Evolutionary conservation across 92 coral and sea anemone genomes (phyloP).

Genomic region (Palythoa grandis): DNA sequence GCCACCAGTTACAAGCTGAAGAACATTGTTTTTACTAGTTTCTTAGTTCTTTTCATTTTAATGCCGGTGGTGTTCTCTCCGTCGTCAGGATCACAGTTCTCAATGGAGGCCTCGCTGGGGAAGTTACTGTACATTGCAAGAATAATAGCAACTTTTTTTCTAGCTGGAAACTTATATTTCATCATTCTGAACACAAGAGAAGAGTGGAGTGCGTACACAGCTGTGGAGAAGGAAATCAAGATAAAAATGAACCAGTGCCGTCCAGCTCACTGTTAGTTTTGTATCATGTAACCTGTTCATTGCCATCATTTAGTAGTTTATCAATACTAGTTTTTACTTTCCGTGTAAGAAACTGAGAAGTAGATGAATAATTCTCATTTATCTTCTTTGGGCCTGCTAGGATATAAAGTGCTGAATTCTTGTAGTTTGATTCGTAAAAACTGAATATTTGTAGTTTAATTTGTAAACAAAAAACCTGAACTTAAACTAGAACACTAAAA

Average conservation of each 20-base stretch:
- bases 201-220: conserved; percentile 48
- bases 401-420: no score
- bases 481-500: no score
- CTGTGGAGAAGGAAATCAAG: conserved; percentile 31
- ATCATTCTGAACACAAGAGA: conserved; percentile 37
- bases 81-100: background rate
- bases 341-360: no score
- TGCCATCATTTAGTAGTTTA: background rate
- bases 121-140: conserved; percentile 26
- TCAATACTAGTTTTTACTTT: no score
- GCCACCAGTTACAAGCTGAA: conserved; percentile 33
- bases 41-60: conserved; percentile 21
- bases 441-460: no score
- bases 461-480: no score
- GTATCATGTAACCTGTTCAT: background rate
- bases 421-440: no score
- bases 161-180: conserved; percentile 35
- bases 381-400: no score
- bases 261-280: background rate
- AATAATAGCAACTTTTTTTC: conserved; percentile 30
- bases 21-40: conserved; percentile 9
- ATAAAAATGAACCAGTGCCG: conserved; percentile 35
- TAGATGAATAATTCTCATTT: no score
- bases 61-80: conserved; percentile 44
- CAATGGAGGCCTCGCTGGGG: conserved; percentile 31